phyloP scores from a whole-genome alignment of 2,113 vertebrate genomes.

The Rattus norvegicus region DNA sequence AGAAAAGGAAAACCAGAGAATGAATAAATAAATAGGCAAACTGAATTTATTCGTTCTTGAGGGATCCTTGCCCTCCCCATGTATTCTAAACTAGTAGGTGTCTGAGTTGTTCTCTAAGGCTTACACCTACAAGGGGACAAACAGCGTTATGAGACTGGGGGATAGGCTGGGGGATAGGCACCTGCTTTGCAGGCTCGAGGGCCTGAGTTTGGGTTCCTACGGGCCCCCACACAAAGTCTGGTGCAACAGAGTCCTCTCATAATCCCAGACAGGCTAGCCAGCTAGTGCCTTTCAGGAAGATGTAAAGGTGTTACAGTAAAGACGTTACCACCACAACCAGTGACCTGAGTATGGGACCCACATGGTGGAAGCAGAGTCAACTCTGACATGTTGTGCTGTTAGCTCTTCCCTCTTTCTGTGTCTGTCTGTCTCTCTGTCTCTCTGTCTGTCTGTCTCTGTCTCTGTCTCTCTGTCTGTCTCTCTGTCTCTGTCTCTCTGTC shows the following conservation, averaged over 20 bases:
- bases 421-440: no score
- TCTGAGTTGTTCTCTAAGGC: slow-evolving; percentile 1
- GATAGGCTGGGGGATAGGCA: not conserved
- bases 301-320: not conserved
- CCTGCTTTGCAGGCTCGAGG: not conserved
- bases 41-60: not conserved
- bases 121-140: slow-evolving; percentile 27
- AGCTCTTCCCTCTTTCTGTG: no score
- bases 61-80: not conserved
- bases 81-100: not conserved
- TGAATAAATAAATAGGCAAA: not conserved
- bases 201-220: not conserved
- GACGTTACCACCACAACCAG: not conserved
- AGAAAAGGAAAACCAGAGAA: not conserved
- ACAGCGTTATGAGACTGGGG: not conserved
- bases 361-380: not conserved
- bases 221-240: not conserved
- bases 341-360: no score
- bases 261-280: not conserved
- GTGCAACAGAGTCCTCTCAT: not conserved
- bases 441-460: not conserved
- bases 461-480: not conserved
- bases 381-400: not conserved
- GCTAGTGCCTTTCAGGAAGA: not conserved
- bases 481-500: not conserved